A percentile compares a stretch with the other conserved stretches of the same genome.
These are phyloP conservation scores for Ochotona princeps DNA, from an alignment of 2,113 vertebrate genomes.

Conservation along the genomic window DNA sequence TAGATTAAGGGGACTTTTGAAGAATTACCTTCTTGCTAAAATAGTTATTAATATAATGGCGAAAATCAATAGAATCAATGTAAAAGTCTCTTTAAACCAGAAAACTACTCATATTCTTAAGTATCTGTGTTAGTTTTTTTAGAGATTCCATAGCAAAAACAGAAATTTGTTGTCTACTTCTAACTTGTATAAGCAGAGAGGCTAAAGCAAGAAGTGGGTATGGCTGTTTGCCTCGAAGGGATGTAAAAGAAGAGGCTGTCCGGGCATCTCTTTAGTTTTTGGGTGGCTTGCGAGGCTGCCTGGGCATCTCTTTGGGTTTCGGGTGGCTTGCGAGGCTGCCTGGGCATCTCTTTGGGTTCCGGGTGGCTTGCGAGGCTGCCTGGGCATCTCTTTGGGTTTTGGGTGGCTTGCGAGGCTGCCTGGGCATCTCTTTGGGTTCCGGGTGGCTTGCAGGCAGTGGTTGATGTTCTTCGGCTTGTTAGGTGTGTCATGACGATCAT, in stretches of 20 bases:
- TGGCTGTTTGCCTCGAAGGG: neutral
- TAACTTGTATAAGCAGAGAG: neutral
- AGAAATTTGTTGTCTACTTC: neutral
- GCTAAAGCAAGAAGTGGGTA: no score
- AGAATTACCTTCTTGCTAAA: neutral
- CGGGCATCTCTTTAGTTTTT: no score
- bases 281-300: no score
- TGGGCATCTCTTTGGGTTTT: no score
- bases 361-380: neutral
- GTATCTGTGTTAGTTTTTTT: neutral
- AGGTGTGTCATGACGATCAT: fast-evolving
- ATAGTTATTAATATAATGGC: neutral
- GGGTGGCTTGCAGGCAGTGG: neutral
- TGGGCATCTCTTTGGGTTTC: neutral
- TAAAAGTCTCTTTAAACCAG: neutral
- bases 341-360: neutral
- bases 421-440: neutral
- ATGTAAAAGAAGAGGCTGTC: no score
- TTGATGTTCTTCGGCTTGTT: no score
- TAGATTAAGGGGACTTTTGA: neutral
- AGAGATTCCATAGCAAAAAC: neutral
- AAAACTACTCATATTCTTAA: neutral
- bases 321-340: neutral
- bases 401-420: no score
- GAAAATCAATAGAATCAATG: neutral